Base-by-base conservation (phyloP, 2,113 vertebrate species). In the Zonotrichia leucophrys region DNA sequence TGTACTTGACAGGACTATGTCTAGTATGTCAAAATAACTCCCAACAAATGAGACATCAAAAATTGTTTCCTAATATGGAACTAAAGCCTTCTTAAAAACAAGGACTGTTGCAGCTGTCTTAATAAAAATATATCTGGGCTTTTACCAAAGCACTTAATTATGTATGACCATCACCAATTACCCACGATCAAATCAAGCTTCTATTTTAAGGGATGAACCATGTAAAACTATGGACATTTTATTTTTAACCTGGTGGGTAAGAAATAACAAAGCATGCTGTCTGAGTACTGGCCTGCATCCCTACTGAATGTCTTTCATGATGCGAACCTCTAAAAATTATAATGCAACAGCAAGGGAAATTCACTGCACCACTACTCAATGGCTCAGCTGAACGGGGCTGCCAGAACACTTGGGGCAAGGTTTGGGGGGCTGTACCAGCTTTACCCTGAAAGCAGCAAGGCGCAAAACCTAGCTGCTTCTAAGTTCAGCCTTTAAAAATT, bases 361-460 rank as follows among this genome's bases (percentile, higher is more conserved):
- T 30, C 39, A 18, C 1, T 16, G 28, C 12, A 15, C 7, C 24
- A 4, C 7, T 41, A 7, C 21, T 17, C 30, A 21, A 35, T 25
- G 28, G 9, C 31, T 76, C 11, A 44, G 15, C 16, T 47, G 18
- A 44, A 5, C 9, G 19, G 18, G 17, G 12, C 9, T 67, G 27
- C 17, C 66, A 78, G 42, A 91, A 8, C 19, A 44, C 18, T 14
- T 0, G 0, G 12, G 18, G 27, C 13, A 79, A 47, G 8, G 14
- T 58, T 4, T 5, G 2, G 22, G 31, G 1, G 46, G 22, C 50
- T 50, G 9, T 2, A 55, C 9, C 41, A 82, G 13, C 24, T 66
- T 79, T 60, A 21, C 16, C 5, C 21, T 5, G 21, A 53, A 5
- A 84, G 8, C 46, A 91, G 28, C 31, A 79, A 23, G 11, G 42